Conservation (phyloP, 2,113 vertebrate genomes). For the Heptranchias perlo region DNA sequence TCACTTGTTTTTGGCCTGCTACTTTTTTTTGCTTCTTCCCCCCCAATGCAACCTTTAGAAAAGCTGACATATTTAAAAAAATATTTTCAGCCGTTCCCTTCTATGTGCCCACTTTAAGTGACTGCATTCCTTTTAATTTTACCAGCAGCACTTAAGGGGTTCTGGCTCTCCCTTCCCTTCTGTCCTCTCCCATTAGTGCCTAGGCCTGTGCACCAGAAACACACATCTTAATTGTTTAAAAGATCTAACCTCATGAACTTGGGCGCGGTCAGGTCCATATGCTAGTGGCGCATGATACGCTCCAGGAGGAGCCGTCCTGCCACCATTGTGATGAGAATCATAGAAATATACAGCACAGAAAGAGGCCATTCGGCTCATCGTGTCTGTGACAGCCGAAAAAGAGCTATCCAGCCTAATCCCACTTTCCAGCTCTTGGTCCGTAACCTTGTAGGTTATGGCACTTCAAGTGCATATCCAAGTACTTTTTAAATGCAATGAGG, state of each 20-base stretch:
- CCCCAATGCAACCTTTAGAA: neutral
- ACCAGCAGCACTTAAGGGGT: neutral
- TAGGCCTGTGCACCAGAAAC: neutral
- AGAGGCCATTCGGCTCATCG: too few species aligned
- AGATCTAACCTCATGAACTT: neutral
- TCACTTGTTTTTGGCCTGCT: neutral
- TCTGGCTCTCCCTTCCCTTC: neutral
- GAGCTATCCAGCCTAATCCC: too few species aligned
- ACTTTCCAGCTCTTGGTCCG: too few species aligned
- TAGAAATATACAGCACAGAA: too few species aligned
- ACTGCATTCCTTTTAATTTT: neutral
- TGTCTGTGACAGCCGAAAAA: too few species aligned
- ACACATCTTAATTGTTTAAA: neutral
- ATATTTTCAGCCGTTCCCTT: neutral
- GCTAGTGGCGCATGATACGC: neutral
- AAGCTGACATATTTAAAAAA: neutral
- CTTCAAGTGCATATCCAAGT: too few species aligned
- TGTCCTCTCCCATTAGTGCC: neutral
- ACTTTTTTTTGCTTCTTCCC: neutral
- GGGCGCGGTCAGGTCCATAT: neutral
- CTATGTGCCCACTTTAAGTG: neutral
- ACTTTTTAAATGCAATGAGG: too few species aligned
- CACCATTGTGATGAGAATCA: neutral
- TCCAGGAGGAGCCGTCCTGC: neutral
- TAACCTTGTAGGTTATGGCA: too few species aligned